Evolutionary conservation across 2,888 invertebrate genomes (phyloP), one percentile per base, ranked within the genome.

Genomic region (Campopleginae sp.): DNA sequence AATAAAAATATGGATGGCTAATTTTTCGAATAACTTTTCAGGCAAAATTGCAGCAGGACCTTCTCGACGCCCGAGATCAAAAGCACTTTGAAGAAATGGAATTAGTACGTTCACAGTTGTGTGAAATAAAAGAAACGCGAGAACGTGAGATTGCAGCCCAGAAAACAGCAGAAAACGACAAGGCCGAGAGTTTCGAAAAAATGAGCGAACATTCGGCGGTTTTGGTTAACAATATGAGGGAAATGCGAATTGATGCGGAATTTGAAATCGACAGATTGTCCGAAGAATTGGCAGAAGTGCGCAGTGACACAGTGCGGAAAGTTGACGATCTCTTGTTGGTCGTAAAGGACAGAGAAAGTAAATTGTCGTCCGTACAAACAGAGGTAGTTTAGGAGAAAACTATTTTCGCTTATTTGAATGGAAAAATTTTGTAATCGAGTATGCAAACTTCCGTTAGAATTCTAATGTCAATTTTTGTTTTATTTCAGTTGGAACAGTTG

Each of bases 21-120:
- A 19, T 48, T 14, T 7, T 27, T 44, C 2, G 33, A 51, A 68
- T 17, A 1, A 31, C 42, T 42, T 63, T 85, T 0, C 74, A 92
- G 92, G 90, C 90, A 7, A 88, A 88, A 76, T 78, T 92, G 17
- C 92, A 92, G 58, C 90, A 91, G 68, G 89, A 92, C 70, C 81
- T 91, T 14, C 82, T 90, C 71, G 88, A 89, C 0, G 82, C 78
- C 31, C 89, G 88, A 12, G 89, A 91, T 14, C 89, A 90, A 33
- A 91, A 89, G 23, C 87, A 91, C 74, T 85, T 86, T 72, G 46
- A 31, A 0, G 91, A 92, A 80, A 76, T 88, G 2, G 84, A 90
- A 68, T 54, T 68, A 12, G 82, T 93, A n/a, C 89, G 89, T 12
- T 70, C 70, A 1, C 87, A 91, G 78, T 58, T 93, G 10, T 61